Conservation (phyloP, 2,113 vertebrate genomes). For the Myxocyprinus asiaticus region DNA sequence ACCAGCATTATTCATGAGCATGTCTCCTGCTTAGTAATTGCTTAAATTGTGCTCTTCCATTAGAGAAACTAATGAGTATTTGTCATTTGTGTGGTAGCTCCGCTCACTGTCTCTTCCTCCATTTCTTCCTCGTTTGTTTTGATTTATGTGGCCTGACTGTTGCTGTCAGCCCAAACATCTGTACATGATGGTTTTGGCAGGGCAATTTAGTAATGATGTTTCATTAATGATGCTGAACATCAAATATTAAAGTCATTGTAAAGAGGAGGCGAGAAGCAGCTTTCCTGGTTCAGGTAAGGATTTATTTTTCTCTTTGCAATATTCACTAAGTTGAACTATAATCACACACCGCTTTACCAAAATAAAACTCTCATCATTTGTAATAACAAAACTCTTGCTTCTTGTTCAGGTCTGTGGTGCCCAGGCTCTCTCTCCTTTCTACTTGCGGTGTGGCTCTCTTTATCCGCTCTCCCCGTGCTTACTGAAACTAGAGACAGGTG, state of each 20-base stretch:
- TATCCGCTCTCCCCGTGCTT: too few species aligned
- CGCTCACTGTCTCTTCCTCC: neutral
- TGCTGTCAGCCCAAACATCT: constrained; percentile 58
- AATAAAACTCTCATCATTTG: too few species aligned
- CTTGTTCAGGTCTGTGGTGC: too few species aligned
- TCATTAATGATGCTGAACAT: constrained; percentile 63
- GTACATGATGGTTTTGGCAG: constrained; percentile 45
- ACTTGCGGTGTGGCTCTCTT: too few species aligned
- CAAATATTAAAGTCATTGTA: constrained; percentile 60
- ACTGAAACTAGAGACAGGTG: too few species aligned
- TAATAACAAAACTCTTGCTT: too few species aligned
- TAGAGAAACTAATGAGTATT: constrained; percentile 75
- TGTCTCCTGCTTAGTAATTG: constrained; percentile 72
- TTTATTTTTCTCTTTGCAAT: too few species aligned
- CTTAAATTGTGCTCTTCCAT: constrained; percentile 73
- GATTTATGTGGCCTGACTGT: constrained; percentile 52
- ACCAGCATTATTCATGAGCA: constrained; percentile 70
- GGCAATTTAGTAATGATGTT: constrained; percentile 48
- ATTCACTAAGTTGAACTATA: too few species aligned
- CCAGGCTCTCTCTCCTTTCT: too few species aligned
- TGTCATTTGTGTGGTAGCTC: constrained; percentile 66
- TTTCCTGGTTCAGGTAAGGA: too few species aligned
- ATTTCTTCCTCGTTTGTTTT: constrained; percentile 37
- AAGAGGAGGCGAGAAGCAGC: too few species aligned
- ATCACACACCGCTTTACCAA: too few species aligned